Base-by-base conservation (phyloP, 2,888 invertebrate genomes). In the Graphium colonna region DNA sequence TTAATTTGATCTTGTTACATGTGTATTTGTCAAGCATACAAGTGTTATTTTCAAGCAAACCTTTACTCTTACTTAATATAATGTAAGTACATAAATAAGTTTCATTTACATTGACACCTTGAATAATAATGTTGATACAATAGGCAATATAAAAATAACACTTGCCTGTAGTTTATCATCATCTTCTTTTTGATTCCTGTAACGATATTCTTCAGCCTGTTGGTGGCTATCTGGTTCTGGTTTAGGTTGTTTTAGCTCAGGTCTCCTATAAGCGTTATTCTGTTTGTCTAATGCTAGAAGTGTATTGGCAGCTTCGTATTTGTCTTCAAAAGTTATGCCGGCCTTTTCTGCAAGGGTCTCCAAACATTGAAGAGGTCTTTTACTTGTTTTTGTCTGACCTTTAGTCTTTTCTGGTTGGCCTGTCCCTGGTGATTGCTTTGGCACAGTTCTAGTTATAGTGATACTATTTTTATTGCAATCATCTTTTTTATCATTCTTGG, bases 291-390 rank as follows among this genome's bases (percentile, higher is more conserved):
- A 82, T 60, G 93, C 92, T 64, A 92, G 74, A 67, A 92, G 76
- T 52, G 91, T 92, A 63, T 92, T 92, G 3, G 93, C 93, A 56
- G 93, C 92, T 76, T 94, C 94, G 88, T 94, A 94, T 77, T 94
- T 94, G 74, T 94, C 94, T 72, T 94, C 94, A 68, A 93, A 92
- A 13, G 93, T 94, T 10, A 94, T 93, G 1, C 94, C 94, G 47
- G 94, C 94, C 64, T 94, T 94, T 69, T 94, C 93, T 10, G 94
- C 94, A 56, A 94, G 86, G 0, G 94, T 94, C 73, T 94, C 94
- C 59, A 94, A 77, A 68, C 93, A 94, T 91, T 94, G 94, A 48
- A 94, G 66, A 0, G 89, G 89, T 51, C 89, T 73, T 60, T 87
- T 88, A 0, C 71, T 60, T 1, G 79, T 60, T 56, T 88, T 88